Base-by-base conservation (phyloP, 2,888 invertebrate genomes). In the Hirtodrosophila cameraria region DNA sequence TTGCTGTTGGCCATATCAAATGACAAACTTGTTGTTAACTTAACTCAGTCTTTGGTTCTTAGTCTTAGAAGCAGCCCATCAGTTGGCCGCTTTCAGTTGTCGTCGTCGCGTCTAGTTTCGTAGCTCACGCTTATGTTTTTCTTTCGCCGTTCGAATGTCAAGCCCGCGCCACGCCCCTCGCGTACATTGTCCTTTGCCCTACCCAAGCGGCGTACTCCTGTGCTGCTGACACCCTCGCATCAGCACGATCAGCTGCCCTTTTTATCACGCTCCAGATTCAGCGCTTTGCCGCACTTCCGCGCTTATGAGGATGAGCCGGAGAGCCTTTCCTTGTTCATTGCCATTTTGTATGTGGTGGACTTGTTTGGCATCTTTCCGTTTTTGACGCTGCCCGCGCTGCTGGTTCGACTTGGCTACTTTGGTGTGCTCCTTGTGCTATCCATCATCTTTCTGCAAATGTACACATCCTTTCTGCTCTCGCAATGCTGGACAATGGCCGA, bases 321-420 rank as follows among this genome's bases (percentile, higher is more conserved):
- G 45, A 89, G 80, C 53, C 92, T 96, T 3, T 94, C 94, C 25
- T 91, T 95, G 2, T 88, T 94, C 39, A 94, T 95, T 87, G 94
- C 96, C 0, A 92, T 94, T 9, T 91, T 96, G 31, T 96, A 96
- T 89, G 94, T 96, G 18, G 92, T 96, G 12, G 96, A 96, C 88
- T 92, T 96, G 38, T 96, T 96, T 86, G 96, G 96, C 33, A 96
- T 96, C 0, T 96, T 96, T 86, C 96, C 96, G 0, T 93, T 96
- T 1, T 93, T 96, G 9, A 93, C 96, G 0, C 89, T 96, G 54
- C 96, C 96, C 0, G 93, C 94, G 73, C 93, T 95, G 18, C 92
- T 96, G 15, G 94, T 96, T 38, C 92, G 94, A 73, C 95, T 96
- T 88, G 96, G 96, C 43, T 92, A 94, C 72, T 93, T 94, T 69